A percentile compares a stretch with the other conserved stretches of the same genome.
phyloP scores from a whole-genome alignment of 2,797 vertebrate species.

The Gymnoscopelus microlampas region DNA sequence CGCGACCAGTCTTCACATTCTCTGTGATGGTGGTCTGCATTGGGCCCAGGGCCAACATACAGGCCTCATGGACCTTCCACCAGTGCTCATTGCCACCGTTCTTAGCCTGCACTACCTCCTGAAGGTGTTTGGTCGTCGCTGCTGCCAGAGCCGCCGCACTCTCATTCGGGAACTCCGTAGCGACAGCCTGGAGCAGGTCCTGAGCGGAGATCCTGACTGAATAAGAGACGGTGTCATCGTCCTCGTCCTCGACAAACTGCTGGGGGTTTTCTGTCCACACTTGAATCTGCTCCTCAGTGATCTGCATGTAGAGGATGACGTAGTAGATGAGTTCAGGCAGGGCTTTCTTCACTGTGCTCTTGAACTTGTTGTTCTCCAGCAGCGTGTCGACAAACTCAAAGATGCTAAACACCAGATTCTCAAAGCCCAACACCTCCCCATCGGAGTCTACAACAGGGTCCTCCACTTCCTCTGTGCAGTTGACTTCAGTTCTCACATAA shows the following conservation, averaged over 20 bases:
- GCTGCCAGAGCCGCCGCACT: slow-evolving; percentile 95
- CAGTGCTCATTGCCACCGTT: slow-evolving; percentile 90
- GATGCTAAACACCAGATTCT: slow-evolving; percentile 98
- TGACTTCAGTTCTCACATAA: slow-evolving; percentile 99
- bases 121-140: slow-evolving; percentile 93
- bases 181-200: slow-evolving; percentile 95
- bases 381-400: slow-evolving; percentile 98
- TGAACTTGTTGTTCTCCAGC: slow-evolving; percentile 97
- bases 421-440: slow-evolving; percentile 98
- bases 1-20: slow-evolving; percentile 92
- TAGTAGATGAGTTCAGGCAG: slow-evolving; percentile 98
- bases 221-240: slow-evolving; percentile 98
- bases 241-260: slow-evolving; percentile 98
- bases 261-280: slow-evolving; percentile 98
- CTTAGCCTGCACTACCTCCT: slow-evolving; percentile 95
- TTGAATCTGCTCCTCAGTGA: slow-evolving; percentile 99
- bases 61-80: slow-evolving; percentile 99
- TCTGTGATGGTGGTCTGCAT: slow-evolving; percentile 96
- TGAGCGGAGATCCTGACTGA: slow-evolving; percentile 97
- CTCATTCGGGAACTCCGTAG: slow-evolving; percentile 97
- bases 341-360: slow-evolving; percentile 96
- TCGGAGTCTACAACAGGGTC: slow-evolving; percentile 94
- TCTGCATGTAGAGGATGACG: slow-evolving; percentile 98
- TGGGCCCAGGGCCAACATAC: slow-evolving; percentile 95
- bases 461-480: slow-evolving; percentile 98